Conservation (phyloP, 2,797 vertebrate genomes). For the Gephyroberyx darwinii region DNA sequence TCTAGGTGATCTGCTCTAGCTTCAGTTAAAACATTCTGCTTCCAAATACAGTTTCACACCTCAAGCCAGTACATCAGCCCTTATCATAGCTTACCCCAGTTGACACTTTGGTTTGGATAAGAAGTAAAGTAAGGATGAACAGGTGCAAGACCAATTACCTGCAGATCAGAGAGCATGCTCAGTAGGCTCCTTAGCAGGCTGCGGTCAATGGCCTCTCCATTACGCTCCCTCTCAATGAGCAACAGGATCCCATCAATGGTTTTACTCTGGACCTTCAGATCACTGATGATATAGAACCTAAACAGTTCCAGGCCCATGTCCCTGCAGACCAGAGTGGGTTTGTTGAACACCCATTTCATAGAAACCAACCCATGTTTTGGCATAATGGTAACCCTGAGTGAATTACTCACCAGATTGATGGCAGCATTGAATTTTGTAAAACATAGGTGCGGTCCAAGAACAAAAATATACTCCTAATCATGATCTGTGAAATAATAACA, state of each 20-base stretch:
- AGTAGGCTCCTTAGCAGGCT: slow-evolving; percentile 95
- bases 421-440: slow-evolving; percentile 99
- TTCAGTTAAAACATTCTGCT: not conserved
- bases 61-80: not conserved
- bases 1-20: not conserved
- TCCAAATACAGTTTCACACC: not conserved
- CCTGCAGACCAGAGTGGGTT: slow-evolving; percentile 78
- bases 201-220: slow-evolving; percentile 95
- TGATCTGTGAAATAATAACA: slow-evolving; percentile 76
- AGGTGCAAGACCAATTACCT: slow-evolving; percentile 77
- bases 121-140: not conserved
- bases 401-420: slow-evolving; percentile 95
- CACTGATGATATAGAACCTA: slow-evolving; percentile 98
- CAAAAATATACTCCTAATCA: slow-evolving; percentile 99
- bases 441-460: slow-evolving; percentile 99
- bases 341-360: slow-evolving; percentile 17
- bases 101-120: not conserved
- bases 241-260: slow-evolving; percentile 98
- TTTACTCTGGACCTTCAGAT: slow-evolving; percentile 98
- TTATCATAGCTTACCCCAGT: not conserved
- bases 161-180: slow-evolving; percentile 98
- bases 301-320: slow-evolving; percentile 99
- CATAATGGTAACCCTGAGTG: not conserved
- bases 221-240: slow-evolving; percentile 95
- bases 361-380: not conserved